Evolutionary conservation across 2,888 invertebrate genomes (phyloP).

Genomic region (Acrocyrtus sp.): DNA sequence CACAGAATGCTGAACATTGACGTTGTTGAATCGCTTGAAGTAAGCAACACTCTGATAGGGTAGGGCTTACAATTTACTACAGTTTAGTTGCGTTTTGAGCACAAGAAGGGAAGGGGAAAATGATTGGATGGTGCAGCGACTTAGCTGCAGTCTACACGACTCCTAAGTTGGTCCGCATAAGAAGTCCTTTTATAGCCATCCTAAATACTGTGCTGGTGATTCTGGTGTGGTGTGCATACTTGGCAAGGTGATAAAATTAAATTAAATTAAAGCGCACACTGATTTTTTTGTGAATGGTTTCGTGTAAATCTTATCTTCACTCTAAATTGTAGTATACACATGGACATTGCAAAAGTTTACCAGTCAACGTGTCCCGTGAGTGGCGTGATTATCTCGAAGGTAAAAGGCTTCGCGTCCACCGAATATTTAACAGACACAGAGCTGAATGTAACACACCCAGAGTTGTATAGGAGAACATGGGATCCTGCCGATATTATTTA

Average conservation of each 20-base stretch:
- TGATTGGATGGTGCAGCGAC: conserved; percentile 5
- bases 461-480: conserved; percentile 63
- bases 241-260: conserved; percentile 6
- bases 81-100: too few relatives aligned
- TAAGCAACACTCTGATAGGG: too few relatives aligned
- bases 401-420: conserved; percentile 68
- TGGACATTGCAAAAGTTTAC: conserved; percentile 42
- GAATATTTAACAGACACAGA: conserved; percentile 57
- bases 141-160: conserved; percentile 11
- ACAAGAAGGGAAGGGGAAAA: too few relatives aligned
- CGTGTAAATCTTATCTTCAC: too few relatives aligned
- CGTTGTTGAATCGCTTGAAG: too few relatives aligned
- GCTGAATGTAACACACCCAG: conserved; percentile 35
- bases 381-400: conserved; percentile 66
- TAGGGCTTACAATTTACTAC: too few relatives aligned
- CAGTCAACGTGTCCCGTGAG: conserved; percentile 40
- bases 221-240: conserved; percentile 12
- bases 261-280: too few relatives aligned
- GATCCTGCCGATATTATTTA: conserved; percentile 64
- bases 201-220: neutral
- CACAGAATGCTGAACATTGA: too few relatives aligned
- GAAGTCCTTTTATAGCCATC: conserved; percentile 11
- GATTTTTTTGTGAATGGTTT: too few relatives aligned
- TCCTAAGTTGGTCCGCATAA: neutral
- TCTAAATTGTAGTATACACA: conserved; percentile 30